These are phyloP conservation scores for Polyploca ridens DNA, from an alignment of 2,888 invertebrate species.

Conservation along the genomic window DNA sequence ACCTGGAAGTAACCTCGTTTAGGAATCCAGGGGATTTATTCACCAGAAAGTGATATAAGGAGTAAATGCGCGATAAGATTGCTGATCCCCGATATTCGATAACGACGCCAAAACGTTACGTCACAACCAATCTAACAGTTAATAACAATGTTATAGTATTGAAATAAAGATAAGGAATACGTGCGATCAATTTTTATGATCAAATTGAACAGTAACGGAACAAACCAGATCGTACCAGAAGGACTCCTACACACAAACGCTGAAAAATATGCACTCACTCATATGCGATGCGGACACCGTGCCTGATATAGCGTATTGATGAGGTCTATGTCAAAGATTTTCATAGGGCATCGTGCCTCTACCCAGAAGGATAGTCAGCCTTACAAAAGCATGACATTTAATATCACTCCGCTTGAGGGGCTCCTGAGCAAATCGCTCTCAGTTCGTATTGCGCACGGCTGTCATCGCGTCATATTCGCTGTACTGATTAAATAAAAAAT, in stretches of 20 bases:
- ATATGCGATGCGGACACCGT: not conserved
- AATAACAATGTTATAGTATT: conserved; percentile 4
- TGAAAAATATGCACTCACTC: not conserved
- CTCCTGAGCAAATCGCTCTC: too few species aligned
- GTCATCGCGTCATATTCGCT: too few species aligned
- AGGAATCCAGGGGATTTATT: not conserved
- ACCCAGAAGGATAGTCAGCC: too few species aligned
- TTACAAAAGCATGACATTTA: too few species aligned
- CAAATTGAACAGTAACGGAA: not conserved
- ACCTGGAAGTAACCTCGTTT: not conserved
- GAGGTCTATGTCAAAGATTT: too few species aligned
- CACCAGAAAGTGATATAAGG: conserved; percentile 3
- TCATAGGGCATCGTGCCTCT: too few species aligned
- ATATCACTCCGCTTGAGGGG: too few species aligned
- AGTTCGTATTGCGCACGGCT: too few species aligned
- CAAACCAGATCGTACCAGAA: not conserved
- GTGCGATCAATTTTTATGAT: not conserved
- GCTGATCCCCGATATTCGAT: not conserved
- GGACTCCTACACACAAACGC: not conserved
- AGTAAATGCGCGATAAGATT: not conserved
- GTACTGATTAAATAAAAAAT: too few species aligned
- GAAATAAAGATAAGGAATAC: not conserved
- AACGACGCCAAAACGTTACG: not conserved
- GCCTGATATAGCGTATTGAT: not conserved
- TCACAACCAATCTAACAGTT: conserved; percentile 1